Percentiles rank a stretch among this genome's conserved stretches.
phyloP scores from a whole-genome alignment of 1,140 invertebrate species.

The Bombus pascuorum region DNA sequence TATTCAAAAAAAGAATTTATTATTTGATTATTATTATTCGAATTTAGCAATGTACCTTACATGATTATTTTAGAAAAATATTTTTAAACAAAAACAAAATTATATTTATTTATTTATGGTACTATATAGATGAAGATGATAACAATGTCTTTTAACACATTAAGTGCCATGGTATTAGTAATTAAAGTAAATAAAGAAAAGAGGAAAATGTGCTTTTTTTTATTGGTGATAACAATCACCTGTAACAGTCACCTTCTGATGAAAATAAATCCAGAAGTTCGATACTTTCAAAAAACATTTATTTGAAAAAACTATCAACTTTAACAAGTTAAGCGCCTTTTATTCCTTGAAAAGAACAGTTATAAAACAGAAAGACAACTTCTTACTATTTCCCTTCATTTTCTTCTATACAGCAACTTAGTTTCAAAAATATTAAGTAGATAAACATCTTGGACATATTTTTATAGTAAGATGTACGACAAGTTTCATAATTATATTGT shows the following conservation, averaged over 20 bases:
- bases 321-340: slow-evolving; percentile 52
- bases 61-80: not conserved
- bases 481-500: slow-evolving; percentile 36
- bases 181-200: not conserved
- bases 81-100: not conserved
- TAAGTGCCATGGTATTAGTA: slow-evolving; percentile 28
- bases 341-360: not conserved
- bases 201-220: slow-evolving; percentile 17
- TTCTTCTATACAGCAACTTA: not conserved
- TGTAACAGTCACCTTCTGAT: not conserved
- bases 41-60: not conserved
- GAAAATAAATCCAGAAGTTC: not conserved
- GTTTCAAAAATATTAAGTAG: not conserved
- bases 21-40: no score
- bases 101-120: not conserved
- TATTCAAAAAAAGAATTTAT: not conserved
- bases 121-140: not conserved
- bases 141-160: slow-evolving; percentile 39
- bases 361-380: slow-evolving; percentile 21
- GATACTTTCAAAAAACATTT: not conserved
- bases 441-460: not conserved
- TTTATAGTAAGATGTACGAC: not conserved
- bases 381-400: not conserved
- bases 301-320: not conserved
- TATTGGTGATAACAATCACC: slow-evolving; percentile 18